Evolutionary conservation across 2,113 vertebrate genomes (phyloP), one percentile per base, ranked within the genome.

Genomic region (Mus pahari): DNA sequence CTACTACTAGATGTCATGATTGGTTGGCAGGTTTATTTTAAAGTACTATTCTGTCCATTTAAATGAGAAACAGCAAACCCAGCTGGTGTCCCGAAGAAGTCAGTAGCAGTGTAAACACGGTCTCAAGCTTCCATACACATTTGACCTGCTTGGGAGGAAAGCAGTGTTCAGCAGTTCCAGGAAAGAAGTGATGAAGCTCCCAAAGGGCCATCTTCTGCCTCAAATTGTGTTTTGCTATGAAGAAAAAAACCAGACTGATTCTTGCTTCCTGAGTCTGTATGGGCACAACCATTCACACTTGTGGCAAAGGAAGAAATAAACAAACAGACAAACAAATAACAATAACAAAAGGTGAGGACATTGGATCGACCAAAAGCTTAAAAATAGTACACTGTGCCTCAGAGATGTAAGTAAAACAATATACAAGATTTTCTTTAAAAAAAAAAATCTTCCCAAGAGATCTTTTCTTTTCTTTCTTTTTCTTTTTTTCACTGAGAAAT

Each of bases 241-340:
- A 92, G 50, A n/a, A 53, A 33, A 33, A n/a, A 53, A 45, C 39
- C 5, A 42, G 39, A 28, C n/a, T 42, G n/a, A 13, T 26, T 58
- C 62, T 22, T 75, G n/a, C 26, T 19, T 0, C 3, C 0, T 39
- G 79, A 20, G 19, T n/a, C 31, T 50, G 12, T 10, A 3, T 9
- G 26, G 31, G 12, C 28, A 26, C 1, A 31, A 22, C 0, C 8
- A 16, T 42, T n/a, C 45, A 33, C 2, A 50, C 24, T n/a, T 3
- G 48, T 2, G 55, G 16, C 39, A 62, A 73, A 39, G 9, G n/a
- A 73, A 73, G 5, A 36, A 64, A 64, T 8, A 64, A 16, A 60
- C 58, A 53, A 19, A 55, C 14, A 64, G 48, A 62, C 20, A 62
- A 17, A 70, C 33, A 36, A 36, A 36, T 31, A 66, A 66, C 10